These are phyloP conservation scores for Hipparchia sbordonii DNA, from an alignment of 2,888 invertebrate species.

Conservation along the genomic window DNA sequence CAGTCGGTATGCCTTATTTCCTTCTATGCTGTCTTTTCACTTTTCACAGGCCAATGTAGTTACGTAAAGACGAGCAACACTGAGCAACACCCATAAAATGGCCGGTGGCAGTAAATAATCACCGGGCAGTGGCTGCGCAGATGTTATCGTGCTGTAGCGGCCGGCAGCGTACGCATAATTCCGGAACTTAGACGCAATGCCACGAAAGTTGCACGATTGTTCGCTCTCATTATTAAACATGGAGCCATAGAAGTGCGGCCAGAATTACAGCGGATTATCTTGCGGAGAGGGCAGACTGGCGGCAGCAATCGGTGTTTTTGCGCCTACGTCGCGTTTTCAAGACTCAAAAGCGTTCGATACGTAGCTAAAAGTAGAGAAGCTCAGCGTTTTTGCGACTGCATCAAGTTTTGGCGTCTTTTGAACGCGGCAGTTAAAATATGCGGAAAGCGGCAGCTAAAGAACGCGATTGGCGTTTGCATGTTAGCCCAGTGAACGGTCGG, in stretches of 20 bases:
- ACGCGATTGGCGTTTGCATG: too few relatives aligned
- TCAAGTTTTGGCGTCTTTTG: too few relatives aligned
- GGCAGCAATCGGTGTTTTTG: too few relatives aligned
- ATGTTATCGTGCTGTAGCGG: conserved; percentile 59
- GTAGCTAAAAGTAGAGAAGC: too few relatives aligned
- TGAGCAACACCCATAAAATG: conserved; percentile 49
- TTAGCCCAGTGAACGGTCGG: too few relatives aligned
- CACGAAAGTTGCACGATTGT: conserved; percentile 47
- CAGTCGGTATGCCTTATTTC: too few relatives aligned
- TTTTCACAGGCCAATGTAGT: conserved; percentile 29
- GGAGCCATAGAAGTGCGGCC: not conserved
- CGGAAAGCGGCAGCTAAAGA: too few relatives aligned
- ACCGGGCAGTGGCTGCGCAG: conserved; percentile 42
- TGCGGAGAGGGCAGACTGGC: too few relatives aligned
- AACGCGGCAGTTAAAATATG: too few relatives aligned
- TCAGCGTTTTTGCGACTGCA: too few relatives aligned
- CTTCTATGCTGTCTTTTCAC: not conserved
- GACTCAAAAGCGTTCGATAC: too few relatives aligned
- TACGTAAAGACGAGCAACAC: conserved; percentile 42
- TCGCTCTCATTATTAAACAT: conserved; percentile 37
- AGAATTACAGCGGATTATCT: conserved; percentile 21
- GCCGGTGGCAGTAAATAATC: conserved; percentile 33
- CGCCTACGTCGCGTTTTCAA: too few relatives aligned
- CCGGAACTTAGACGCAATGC: conserved; percentile 50
- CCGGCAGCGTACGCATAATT: conserved; percentile 47